Conservation (phyloP, 1,140 invertebrate species). For the Rhizoglyphus robini region DNA sequence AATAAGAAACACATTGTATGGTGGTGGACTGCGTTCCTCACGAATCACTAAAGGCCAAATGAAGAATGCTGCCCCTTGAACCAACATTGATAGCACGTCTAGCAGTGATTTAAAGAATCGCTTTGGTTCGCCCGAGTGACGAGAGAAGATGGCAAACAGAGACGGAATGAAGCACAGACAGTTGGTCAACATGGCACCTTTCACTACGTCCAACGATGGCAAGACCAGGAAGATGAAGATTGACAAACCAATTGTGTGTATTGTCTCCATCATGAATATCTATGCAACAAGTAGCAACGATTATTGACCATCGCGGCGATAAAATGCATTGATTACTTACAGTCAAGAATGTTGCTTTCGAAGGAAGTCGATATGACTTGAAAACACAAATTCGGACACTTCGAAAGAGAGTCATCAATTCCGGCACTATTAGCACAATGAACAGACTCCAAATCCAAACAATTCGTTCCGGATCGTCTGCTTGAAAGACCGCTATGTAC, state of each 20-base stretch:
- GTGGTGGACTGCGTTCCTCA: not conserved
- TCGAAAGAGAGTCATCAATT: slow-evolving; percentile 68
- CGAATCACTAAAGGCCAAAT: slow-evolving; percentile 52
- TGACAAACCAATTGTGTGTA: slow-evolving; percentile 35
- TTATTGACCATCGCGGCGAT: not conserved
- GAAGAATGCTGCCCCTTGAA: slow-evolving; percentile 65
- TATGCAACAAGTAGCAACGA: slow-evolving; percentile 10
- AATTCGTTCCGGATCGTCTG: slow-evolving; percentile 51
- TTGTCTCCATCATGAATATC: slow-evolving; percentile 33
- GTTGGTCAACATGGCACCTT: slow-evolving; percentile 33
- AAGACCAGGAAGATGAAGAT: slow-evolving; percentile 36
- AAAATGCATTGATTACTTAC: slow-evolving; percentile 24
- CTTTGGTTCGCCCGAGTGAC: slow-evolving; percentile 20
- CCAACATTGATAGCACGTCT: slow-evolving; percentile 31
- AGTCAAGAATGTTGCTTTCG: slow-evolving; percentile 22
- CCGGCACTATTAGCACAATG: slow-evolving; percentile 68
- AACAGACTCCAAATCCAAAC: slow-evolving; percentile 84
- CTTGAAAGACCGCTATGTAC: slow-evolving; percentile 21
- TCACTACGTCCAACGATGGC: slow-evolving; percentile 34
- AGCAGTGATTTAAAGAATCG: slow-evolving; percentile 25
- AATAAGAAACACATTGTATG: slow-evolving; percentile 29
- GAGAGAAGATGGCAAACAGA: slow-evolving; percentile 28
- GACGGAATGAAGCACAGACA: slow-evolving; percentile 34
- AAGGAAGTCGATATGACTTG: slow-evolving; percentile 40
- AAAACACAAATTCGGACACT: slow-evolving; percentile 77